Conservation (phyloP, 1,140 invertebrate species). For the Bombyx mandarina region DNA sequence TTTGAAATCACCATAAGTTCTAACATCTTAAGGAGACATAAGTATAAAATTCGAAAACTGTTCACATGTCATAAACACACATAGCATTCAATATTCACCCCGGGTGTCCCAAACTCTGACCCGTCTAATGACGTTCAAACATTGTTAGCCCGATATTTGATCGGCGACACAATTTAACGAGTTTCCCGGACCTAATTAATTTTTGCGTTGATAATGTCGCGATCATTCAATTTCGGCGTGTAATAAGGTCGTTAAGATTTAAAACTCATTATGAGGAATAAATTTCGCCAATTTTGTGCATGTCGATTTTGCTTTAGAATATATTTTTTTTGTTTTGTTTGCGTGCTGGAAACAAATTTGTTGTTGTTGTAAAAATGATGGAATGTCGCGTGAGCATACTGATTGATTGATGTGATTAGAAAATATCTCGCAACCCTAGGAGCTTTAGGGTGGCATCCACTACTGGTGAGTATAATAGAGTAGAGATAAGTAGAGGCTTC, state of each 20-base stretch:
- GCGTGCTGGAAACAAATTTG: too few species aligned
- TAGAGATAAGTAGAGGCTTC: too few species aligned
- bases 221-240: not conserved
- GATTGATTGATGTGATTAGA: too few species aligned
- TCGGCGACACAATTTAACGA: constrained; percentile 3
- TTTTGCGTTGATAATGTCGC: not conserved
- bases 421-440: too few species aligned
- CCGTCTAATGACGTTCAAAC: constrained; percentile 3
- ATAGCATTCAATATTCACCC: not conserved
- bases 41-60: not conserved
- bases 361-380: too few species aligned
- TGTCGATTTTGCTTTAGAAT: not conserved
- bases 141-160: constrained; percentile 1
- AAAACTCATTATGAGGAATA: not conserved
- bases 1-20: not conserved
- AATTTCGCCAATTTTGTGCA: not conserved
- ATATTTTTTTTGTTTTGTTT: too few species aligned
- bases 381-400: too few species aligned
- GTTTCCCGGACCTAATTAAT: not conserved
- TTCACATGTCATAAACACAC: not conserved
- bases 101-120: not conserved
- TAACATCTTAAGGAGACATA: not conserved
- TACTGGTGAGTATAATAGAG: too few species aligned
- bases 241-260: constrained; percentile 2
- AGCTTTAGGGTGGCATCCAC: too few species aligned